phyloP scores from a whole-genome alignment of 2,113 vertebrate genomes.

The Cavia porcellus region DNA sequence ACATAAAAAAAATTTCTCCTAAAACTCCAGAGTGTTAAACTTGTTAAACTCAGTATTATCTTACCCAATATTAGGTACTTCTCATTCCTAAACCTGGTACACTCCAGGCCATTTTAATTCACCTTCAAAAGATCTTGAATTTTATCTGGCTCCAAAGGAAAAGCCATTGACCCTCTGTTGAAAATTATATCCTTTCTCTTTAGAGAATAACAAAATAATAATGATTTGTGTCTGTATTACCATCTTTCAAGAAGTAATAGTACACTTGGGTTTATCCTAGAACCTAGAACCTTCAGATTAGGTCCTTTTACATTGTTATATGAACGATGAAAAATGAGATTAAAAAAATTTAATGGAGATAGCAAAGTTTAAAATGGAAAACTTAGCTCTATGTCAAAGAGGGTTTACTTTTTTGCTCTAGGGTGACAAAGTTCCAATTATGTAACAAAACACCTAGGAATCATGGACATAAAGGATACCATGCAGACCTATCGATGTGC shows the following conservation, averaged over 20 bases:
- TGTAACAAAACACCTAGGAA: background rate
- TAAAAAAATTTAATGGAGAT: slow-evolving; percentile 32
- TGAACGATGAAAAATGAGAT: slow-evolving; percentile 50
- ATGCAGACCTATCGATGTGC: background rate
- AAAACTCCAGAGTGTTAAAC: slow-evolving; percentile 11
- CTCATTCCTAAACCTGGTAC: background rate
- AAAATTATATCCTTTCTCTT: background rate
- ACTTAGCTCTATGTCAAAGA: slow-evolving; percentile 39
- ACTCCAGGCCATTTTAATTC: background rate
- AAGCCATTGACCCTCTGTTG: slow-evolving; percentile 38
- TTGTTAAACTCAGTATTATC: background rate
- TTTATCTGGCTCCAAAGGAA: slow-evolving; percentile 6
- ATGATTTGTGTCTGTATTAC: slow-evolving; percentile 22
- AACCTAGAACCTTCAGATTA: slow-evolving; percentile 31
- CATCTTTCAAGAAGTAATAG: slow-evolving; percentile 34
- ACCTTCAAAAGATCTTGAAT: slow-evolving; percentile 32
- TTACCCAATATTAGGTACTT: background rate
- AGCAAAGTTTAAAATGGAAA: slow-evolving; percentile 47
- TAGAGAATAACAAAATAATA: slow-evolving; percentile 24
- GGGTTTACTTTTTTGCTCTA: background rate
- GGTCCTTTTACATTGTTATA: slow-evolving; percentile 19
- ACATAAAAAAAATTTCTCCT: background rate
- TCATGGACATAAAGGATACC: slow-evolving; percentile 6
- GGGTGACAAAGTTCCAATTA: background rate
- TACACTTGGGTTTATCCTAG: slow-evolving; percentile 16